Percentiles rank a stretch among this genome's conserved stretches.
phyloP scores from a whole-genome alignment of 1,140 invertebrate genomes.

The Leptopilina clavipes region DNA sequence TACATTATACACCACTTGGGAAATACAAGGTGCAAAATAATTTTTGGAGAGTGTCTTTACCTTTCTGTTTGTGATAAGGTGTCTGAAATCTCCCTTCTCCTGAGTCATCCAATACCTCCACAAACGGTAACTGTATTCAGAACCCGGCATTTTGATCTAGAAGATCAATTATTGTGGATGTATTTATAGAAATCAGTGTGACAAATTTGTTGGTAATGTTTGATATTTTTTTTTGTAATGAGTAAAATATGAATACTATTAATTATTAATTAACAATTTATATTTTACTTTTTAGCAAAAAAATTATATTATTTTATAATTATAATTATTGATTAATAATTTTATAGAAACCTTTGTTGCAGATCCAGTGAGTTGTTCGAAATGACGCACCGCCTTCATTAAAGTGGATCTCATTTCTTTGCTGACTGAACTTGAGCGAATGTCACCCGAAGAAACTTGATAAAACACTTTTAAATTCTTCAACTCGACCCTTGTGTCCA shows the following conservation, averaged over 20 bases:
- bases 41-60: slow-evolving; percentile 64
- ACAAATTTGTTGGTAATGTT: too few species aligned
- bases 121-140: slow-evolving; percentile 79
- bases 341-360: slow-evolving; percentile 65
- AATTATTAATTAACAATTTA: too few species aligned
- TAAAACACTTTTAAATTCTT: slow-evolving; percentile 86
- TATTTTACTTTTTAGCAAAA: too few species aligned
- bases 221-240: too few species aligned
- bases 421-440: slow-evolving; percentile 81
- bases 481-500: slow-evolving; percentile 78
- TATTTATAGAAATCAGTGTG: too few species aligned
- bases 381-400: slow-evolving; percentile 74
- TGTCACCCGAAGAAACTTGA: slow-evolving; percentile 82
- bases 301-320: too few species aligned
- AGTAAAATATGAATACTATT: too few species aligned
- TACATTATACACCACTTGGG: too few species aligned
- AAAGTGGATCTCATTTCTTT: slow-evolving; percentile 81
- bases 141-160: slow-evolving; percentile 76
- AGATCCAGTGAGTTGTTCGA: slow-evolving; percentile 72
- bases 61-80: slow-evolving; percentile 78
- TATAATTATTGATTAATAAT: neutral
- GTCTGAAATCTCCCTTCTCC: slow-evolving; percentile 80
- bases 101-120: slow-evolving; percentile 86
- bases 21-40: too few species aligned
- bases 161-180: too few species aligned